Base-by-base conservation (phyloP, 2,888 invertebrate genomes). In the Bimastos eiseni region DNA sequence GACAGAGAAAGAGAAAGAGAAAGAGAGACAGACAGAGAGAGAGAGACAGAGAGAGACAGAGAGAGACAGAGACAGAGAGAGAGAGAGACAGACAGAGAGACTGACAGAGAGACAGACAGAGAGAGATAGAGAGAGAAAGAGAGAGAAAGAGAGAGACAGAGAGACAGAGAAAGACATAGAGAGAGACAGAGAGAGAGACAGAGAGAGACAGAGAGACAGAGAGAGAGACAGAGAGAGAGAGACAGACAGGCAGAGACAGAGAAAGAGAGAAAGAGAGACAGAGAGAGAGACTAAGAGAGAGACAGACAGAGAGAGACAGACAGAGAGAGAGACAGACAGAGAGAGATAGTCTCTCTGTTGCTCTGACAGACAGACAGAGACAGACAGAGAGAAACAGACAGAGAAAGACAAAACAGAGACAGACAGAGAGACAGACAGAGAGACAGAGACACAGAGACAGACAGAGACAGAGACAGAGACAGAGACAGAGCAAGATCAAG, bases 41-140 rank as follows among this genome's bases (percentile, higher is more conserved):
- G 8, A 41, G 41, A 41, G 41, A 41, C 8, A 41, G 8, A 41
- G 41, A 41, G 49, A 36, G n/a, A 49, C 15, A 33, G 41, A 83
- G 33, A 90, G 90, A 83, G 21, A 89, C 41, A 33, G 83, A 30
- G 36, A 83, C 19, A 96, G 96, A 92, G 94, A 84, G 89, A 44
- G 33, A 36, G 89, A 49, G 38, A 33, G 33, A n/a, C 6, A n/a
- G 55, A 36, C 83, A 89, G 41, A 55, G 90, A 91, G n/a, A 38
- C 55, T 49, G 11, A 36, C 83, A 89, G 11, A 55, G 89, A 36
- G 37, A 41, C 41, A 41, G 41, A 41, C 8, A 41, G 8, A 41
- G 41, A 41, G 41, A 41, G 8, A 41, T 6, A 41, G 41, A 41
- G 8, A 41, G 41, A 41, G 41, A 41, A 6, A 41, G 41, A 41